A percentile compares a stretch with the other conserved stretches of the same genome.
Evolutionary conservation across 2,113 vertebrate species (phyloP).

Genomic region (Uria aalge): DNA sequence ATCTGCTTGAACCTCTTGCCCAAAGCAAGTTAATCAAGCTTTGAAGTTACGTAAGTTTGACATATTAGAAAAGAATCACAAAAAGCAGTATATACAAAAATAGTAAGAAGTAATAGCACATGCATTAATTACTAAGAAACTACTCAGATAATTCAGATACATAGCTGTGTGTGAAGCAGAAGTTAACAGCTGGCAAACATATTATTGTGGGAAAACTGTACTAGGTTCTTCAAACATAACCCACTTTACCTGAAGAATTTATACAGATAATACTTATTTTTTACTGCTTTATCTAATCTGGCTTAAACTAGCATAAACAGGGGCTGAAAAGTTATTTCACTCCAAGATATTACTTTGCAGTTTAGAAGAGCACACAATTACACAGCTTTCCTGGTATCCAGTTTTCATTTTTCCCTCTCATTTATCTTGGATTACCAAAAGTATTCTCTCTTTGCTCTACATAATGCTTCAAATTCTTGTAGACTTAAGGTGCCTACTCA

Average conservation of each 20-base stretch:
- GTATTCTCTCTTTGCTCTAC: not conserved
- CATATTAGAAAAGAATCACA: not conserved
- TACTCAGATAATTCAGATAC: not conserved
- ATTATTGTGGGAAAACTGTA: not conserved
- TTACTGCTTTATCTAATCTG: not conserved
- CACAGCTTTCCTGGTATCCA: not conserved
- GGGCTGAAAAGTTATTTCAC: not conserved
- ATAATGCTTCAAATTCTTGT: not conserved
- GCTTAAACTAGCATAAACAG: not conserved
- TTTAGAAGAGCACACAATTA: not conserved
- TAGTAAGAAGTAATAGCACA: not conserved
- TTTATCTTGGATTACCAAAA: not conserved
- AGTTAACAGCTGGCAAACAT: not conserved
- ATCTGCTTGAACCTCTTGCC: not conserved
- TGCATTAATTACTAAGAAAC: not conserved
- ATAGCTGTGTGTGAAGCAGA: not conserved
- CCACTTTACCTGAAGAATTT: not conserved
- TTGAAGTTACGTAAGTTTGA: not conserved
- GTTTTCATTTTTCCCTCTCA: not conserved
- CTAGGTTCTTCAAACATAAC: not conserved
- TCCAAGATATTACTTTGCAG: not conserved
- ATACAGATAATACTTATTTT: not conserved
- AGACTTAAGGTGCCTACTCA: conserved; percentile 42
- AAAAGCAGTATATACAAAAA: not conserved
- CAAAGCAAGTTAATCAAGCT: not conserved